Base-by-base conservation (phyloP, 2,888 invertebrate species). In the Epistrophe eligans region DNA sequence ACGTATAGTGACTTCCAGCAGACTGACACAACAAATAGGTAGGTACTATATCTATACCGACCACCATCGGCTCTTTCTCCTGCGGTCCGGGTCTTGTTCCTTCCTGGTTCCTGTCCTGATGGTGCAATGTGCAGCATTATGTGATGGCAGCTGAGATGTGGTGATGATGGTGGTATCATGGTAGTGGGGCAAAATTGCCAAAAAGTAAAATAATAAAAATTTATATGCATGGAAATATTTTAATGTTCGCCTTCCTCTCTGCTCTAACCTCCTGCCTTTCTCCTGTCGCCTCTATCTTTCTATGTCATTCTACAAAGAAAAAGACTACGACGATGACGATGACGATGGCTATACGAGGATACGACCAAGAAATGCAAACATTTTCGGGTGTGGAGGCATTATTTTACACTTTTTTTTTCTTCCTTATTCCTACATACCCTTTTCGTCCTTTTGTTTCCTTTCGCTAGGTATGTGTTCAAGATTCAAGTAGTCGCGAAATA, bases 341-440 rank as follows among this genome's bases (percentile, higher is more conserved):
- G 24, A 13, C 10, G 66, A 73, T 4, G 62, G 40, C 40, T 62
- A 24, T 24, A 24, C 24, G 24, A 35, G 35, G 19, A 17, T 19
- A 60, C 80, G 64, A 76, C 76, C 79, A 87, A 87, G 87, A 87
- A 87, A 72, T 87, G 71, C 87, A 87, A 83, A 87, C 60, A 76
- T 87, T 79, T 87, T 87, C 79, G 83, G 79, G 60, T 83, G 71
- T 79, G 82, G 73, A 77, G 73, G 82, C 66, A 79, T 79, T 87
- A 83, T 87, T 58, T 79, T 79, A 62, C 43, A 62, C 52, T 43
- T 57, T 45, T 50, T 45, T 50, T 57, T 32, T 4, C 19, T 64
- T 71, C 62, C 50, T 77, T 82, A 17, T n/a, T n/a, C n/a, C n/a
- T n/a, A n/a, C n/a, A n/a, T 83, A 71, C 72, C 79, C 79, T 15